Conservation (phyloP, 2,113 vertebrate genomes). For the Chaenocephalus aceratus region DNA sequence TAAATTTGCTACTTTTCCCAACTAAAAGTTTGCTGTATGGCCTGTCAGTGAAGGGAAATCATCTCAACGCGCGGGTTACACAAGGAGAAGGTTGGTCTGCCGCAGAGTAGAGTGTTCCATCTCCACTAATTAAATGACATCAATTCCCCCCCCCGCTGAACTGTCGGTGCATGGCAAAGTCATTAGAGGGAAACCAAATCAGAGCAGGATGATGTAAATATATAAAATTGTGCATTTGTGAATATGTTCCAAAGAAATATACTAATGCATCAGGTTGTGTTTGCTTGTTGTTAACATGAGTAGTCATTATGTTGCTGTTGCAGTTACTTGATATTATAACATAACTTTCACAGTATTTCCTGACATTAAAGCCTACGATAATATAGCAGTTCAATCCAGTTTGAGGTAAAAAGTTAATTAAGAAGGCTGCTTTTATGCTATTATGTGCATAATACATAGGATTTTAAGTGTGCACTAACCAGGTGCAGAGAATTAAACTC, state of each 20-base stretch:
- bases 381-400: neutral
- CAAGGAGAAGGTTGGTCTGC: constrained; percentile 33
- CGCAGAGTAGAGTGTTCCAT: constrained; percentile 24
- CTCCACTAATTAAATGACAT: constrained; percentile 62
- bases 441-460: neutral
- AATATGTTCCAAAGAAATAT: neutral
- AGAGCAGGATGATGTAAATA: neutral
- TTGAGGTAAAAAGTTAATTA: neutral
- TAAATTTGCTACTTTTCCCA: constrained; percentile 43
- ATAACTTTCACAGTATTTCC: neutral
- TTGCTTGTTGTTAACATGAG: neutral
- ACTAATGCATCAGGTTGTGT: neutral
- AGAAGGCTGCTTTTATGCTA: no score
- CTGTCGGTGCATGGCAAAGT: neutral
- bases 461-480: neutral
- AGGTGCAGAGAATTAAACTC: neutral
- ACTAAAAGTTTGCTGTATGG: constrained; percentile 47
- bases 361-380: neutral
- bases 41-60: constrained; percentile 46
- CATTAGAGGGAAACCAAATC: neutral
- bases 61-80: constrained; percentile 36
- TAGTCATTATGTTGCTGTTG: neutral
- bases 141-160: constrained; percentile 22
- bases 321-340: neutral
- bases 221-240: no score